Percentiles rank a stretch among this genome's conserved stretches.
Evolutionary conservation across 2,797 vertebrate genomes (phyloP).

Genomic region (Gambusia yucatana): DNA sequence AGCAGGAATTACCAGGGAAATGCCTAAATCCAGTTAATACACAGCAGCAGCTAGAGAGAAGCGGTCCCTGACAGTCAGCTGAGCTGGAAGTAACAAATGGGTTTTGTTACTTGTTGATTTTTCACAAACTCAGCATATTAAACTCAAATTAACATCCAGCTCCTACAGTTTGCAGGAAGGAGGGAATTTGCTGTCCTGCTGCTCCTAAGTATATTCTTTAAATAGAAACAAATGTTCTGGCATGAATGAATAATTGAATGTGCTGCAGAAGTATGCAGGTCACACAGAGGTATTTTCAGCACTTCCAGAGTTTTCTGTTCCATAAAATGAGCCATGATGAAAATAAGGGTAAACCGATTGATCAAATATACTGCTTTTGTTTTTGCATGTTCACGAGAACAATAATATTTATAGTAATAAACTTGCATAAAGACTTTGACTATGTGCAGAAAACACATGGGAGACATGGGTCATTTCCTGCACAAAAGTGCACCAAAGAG

Average conservation of each 20-base stretch:
- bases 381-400: neutral
- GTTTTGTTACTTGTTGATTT: constrained; percentile 17
- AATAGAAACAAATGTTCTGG: constrained; percentile 70
- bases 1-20: constrained; percentile 30
- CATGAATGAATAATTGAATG: constrained; percentile 73
- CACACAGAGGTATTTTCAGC: constrained; percentile 35
- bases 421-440: neutral
- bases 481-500: constrained; percentile 33
- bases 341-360: constrained; percentile 15
- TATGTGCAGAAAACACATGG: constrained; percentile 23
- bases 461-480: constrained; percentile 43
- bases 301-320: constrained; percentile 23
- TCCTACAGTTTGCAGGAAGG: constrained; percentile 19
- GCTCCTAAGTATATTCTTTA: constrained; percentile 55
- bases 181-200: constrained; percentile 29
- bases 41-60: neutral
- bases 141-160: constrained; percentile 23
- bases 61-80: constrained; percentile 38
- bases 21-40: constrained; percentile 40
- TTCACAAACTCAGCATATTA: constrained; percentile 23
- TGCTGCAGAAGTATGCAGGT: constrained; percentile 60
- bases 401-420: constrained; percentile 1
- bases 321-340: constrained; percentile 9
- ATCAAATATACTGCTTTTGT: neutral
- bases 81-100: constrained; percentile 22